Evolutionary conservation across 2,888 invertebrate species (phyloP), one percentile per base, ranked within the genome.

Genomic region (Andrena fulva): DNA sequence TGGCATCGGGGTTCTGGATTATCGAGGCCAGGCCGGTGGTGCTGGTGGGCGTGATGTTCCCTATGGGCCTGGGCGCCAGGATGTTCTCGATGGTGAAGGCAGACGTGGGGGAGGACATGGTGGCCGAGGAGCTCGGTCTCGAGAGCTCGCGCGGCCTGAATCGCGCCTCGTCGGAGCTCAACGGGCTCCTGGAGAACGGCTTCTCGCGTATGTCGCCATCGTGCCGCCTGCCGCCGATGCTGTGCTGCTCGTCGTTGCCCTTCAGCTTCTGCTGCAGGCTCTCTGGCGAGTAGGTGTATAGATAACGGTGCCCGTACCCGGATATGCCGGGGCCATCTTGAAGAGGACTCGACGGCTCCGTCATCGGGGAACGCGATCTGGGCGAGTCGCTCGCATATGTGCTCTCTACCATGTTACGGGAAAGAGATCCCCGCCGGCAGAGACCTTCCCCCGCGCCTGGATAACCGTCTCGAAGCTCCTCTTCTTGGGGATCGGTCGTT

Each of bases 61-160:
- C 94, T 20, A 90, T 87, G 66, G 96, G 96, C 77, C 96, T 95
- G 71, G 97, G 97, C 66, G 97, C 97, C 93, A 98, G 95, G 90
- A 98, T 97, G 94, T 97, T 97, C 94, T 98, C 98, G 91, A 98
- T 98, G 90, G 97, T 98, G 94, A 98, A 98, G 83, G 97, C 95
- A 5, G 96, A 96, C 29, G 95, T 94, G 0, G 95, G 94, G 91
- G 96, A 94, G 93, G 94, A 95, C 94, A 90, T 95, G 90, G 94
- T 95, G 91, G 90, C 88, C 35, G 92, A 91, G 16, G 95, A 94
- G 91, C 89, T 90, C 31, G 93, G 95, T 89, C 93, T 85, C 2
- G 91, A 86, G 2, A 78, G 69, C 24, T 89, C 89, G 8, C 90
- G 76, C 0, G 80, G 74, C 16, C 90, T 89, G 81, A 87, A 90